Evolutionary conservation across 2,888 invertebrate genomes (phyloP).

Genomic region (Drosophila seclusa): DNA sequence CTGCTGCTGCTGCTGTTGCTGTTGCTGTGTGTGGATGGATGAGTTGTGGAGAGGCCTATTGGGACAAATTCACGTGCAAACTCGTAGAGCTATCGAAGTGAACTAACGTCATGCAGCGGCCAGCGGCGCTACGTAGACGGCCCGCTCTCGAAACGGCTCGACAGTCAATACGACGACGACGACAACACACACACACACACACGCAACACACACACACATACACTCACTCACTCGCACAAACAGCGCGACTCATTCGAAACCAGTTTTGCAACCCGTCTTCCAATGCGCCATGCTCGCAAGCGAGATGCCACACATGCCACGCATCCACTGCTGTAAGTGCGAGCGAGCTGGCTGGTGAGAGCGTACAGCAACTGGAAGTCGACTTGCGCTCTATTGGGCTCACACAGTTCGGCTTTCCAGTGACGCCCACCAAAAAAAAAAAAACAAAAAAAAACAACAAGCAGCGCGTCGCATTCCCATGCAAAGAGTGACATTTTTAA

Average conservation of each 20-base stretch:
- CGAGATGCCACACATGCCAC: constrained; percentile 36
- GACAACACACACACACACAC: constrained; percentile 23
- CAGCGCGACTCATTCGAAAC: constrained; percentile 49
- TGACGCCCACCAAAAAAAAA: constrained; percentile 76
- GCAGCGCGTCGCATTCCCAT: constrained; percentile 58
- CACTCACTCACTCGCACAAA: constrained; percentile 16
- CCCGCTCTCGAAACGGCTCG: constrained; percentile 54
- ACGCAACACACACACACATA: constrained; percentile 13
- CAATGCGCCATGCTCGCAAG: constrained; percentile 46
- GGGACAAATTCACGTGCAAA: constrained; percentile 85
- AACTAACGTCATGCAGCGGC: constrained; percentile 85
- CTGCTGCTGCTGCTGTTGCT: constrained; percentile 5
- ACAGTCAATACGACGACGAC: constrained; percentile 24
- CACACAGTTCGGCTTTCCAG: constrained; percentile 66
- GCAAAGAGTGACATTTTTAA: constrained; percentile 82
- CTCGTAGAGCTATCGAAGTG: constrained; percentile 86
- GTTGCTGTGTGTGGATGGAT: constrained; percentile 9
- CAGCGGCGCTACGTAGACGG: constrained; percentile 82
- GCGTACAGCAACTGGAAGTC: constrained; percentile 64
- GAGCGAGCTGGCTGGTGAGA: constrained; percentile 50
- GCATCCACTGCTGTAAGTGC: constrained; percentile 4
- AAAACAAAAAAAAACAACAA: not conserved
- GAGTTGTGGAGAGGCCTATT: constrained; percentile 55
- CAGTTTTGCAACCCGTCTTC: constrained; percentile 72
- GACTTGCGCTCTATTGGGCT: constrained; percentile 81